Conservation (phyloP, 2,113 vertebrate species). For the Gyps fulvus region DNA sequence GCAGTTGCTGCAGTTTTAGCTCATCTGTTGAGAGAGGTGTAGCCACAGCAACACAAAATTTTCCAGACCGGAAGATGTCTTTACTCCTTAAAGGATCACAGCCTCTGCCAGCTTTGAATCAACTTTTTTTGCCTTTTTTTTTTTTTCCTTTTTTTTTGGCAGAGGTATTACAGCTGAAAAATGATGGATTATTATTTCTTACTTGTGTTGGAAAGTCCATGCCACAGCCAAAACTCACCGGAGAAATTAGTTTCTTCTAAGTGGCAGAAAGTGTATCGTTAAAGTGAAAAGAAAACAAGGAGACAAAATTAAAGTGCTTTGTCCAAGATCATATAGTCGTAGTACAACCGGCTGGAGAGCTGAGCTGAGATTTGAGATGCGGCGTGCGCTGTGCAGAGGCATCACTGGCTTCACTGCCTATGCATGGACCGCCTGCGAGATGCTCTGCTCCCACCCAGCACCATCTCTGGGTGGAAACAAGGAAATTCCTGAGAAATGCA, state of each 20-base stretch:
- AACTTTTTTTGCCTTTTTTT: not conserved
- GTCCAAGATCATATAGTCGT: not conserved
- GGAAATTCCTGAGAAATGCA: not conserved
- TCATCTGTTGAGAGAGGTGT: not conserved
- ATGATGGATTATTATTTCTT: not conserved
- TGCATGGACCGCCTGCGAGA: fast-evolving
- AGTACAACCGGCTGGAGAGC: not conserved
- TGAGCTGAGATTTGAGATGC: not conserved
- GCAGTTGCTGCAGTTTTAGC: not conserved
- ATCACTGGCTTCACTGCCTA: no score
- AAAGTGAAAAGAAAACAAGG: not conserved
- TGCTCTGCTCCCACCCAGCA: not conserved
- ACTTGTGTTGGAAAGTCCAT: not conserved
- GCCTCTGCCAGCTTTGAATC: not conserved
- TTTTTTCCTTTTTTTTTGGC: not conserved
- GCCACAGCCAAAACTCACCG: fast-evolving
- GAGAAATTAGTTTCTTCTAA: not conserved
- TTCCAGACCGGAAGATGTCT: not conserved
- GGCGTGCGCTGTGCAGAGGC: fast-evolving
- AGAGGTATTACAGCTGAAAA: not conserved
- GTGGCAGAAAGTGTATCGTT: not conserved
- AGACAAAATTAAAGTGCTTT: not conserved
- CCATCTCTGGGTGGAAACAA: not conserved
- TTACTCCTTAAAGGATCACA: not conserved
- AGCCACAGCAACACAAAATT: not conserved